Percentiles rank a stretch among this genome's conserved stretches.
phyloP scores from a whole-genome alignment of 2,888 invertebrate genomes.

The Hirtodrosophila trivittata region DNA sequence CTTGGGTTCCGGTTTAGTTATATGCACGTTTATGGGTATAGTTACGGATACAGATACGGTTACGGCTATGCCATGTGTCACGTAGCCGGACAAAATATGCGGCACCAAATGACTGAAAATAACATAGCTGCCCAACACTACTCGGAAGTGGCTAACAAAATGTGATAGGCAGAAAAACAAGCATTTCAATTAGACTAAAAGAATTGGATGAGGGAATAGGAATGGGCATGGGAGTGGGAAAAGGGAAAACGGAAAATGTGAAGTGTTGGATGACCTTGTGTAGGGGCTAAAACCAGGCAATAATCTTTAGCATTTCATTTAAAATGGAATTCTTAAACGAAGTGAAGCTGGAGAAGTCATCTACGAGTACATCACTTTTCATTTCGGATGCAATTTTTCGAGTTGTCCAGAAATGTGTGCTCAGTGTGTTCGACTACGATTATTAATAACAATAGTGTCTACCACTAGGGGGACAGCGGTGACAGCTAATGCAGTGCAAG shows the following conservation, averaged over 20 bases:
- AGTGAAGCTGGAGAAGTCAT: constrained; percentile 5
- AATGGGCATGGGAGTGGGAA: no score
- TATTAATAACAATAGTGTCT: constrained; percentile 70
- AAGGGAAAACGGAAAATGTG: no score
- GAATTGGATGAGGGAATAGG: constrained; percentile 14
- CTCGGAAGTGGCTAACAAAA: constrained; percentile 40
- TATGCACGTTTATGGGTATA: background rate
- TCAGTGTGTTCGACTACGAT: constrained; percentile 30
- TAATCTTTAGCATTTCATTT: constrained; percentile 36
- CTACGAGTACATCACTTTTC: constrained; percentile 47
- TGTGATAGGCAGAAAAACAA: constrained; percentile 26
- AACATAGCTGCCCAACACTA: constrained; percentile 44
- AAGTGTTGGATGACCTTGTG: no score
- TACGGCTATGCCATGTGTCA: constrained; percentile 58
- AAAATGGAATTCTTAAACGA: constrained; percentile 15
- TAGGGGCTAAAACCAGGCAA: no score
- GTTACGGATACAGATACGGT: constrained; percentile 8
- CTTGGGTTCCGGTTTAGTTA: constrained; percentile 11
- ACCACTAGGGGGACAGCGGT: constrained; percentile 32
- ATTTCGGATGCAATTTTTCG: constrained; percentile 62
- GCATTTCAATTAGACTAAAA: constrained; percentile 70
- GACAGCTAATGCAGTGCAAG: constrained; percentile 38
- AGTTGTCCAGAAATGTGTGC: constrained; percentile 28
- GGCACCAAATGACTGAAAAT: constrained; percentile 60
- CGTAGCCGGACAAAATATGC: constrained; percentile 66